These are phyloP conservation scores for Adelosebastes latens DNA, from an alignment of 2,797 vertebrate species.

Conservation along the genomic window DNA sequence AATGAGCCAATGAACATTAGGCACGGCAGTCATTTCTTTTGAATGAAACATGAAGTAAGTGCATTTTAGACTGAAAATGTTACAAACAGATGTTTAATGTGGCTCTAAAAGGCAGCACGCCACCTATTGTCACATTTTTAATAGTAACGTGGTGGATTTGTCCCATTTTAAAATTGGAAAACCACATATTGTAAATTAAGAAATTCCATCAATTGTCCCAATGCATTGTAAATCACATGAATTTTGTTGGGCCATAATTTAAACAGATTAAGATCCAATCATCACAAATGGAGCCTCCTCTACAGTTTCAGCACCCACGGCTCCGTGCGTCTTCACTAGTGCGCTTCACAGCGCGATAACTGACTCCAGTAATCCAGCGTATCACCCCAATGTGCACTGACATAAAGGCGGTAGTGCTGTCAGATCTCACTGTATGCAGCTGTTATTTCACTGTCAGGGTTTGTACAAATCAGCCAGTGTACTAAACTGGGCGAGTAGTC, in stretches of 20 bases:
- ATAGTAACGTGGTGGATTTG: constrained; percentile 29
- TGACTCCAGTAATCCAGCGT: constrained; percentile 12
- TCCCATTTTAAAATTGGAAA: constrained; percentile 3
- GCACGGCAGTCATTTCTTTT: constrained; percentile 31
- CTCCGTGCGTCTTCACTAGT: constrained; percentile 19
- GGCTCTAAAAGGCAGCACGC: constrained; percentile 13
- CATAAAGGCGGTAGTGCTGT: neutral
- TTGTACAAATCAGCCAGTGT: constrained; percentile 32
- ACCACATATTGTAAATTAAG: neutral
- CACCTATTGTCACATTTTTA: constrained; percentile 2
- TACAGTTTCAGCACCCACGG: constrained; percentile 4
- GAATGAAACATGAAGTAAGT: constrained; percentile 41
- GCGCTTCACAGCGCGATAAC: neutral
- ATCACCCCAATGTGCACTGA: constrained; percentile 13
- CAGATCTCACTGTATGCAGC: constrained; percentile 28
- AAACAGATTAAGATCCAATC: constrained; percentile 50
- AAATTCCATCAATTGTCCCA: neutral
- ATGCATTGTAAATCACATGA: neutral
- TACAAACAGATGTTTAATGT: constrained; percentile 64
- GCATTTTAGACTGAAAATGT: constrained; percentile 24
- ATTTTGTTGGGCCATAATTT: constrained; percentile 25
- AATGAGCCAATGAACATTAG: constrained; percentile 56
- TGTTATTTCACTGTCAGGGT: constrained; percentile 34
- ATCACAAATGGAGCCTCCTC: constrained; percentile 41
- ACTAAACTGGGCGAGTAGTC: constrained; percentile 26